Evolutionary conservation across 2,888 invertebrate species (phyloP), one percentile per base, ranked within the genome.

Genomic region (Drosophila tanythrix): DNA sequence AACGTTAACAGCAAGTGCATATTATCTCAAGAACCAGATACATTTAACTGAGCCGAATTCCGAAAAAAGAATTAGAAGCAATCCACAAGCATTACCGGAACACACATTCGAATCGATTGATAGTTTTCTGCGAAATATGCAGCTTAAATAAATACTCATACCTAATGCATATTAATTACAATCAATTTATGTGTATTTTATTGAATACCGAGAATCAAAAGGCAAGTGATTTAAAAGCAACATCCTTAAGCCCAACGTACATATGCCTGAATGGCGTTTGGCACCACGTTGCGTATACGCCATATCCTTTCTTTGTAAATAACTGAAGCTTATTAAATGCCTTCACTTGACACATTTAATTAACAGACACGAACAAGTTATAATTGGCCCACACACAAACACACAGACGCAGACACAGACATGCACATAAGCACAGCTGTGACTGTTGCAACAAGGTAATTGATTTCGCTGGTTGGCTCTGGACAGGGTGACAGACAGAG

Each of bases 301-400:
- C 70, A 59, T 77, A 71, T 65, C 60, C 69, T 43, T 55, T 71
- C 70, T 90, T 88, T 88, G 87, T 82, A 87, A 90, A 81, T 89
- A 90, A 76, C 85, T 87, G 90, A 87, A 79, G 83, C 83, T 83
- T 88, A 81, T 90, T 88, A 88, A 88, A 88, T 90, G 87, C 85
- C 91, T 78, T 82, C 79, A 73, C 91, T 79, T 90, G 91, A 88
- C 91, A 90, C 86, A 90, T 90, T 88, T 88, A 88, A 90, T 88
- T 88, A 88, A 88, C 90, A 90, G 87, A 86, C 90, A 88, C 90
- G 81, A 80, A 69, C 80, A 82, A 85, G 88, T 85, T 90, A 90
- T 90, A 85, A 85, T 83, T 90, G 88, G 78, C 70, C 66, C 51
- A 51, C 43, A 56, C 53, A 66, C 27, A 46, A 46, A 60, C 38